Evolutionary conservation across 2,797 vertebrate genomes (phyloP).

Genomic region (Phoebastria nigripes): DNA sequence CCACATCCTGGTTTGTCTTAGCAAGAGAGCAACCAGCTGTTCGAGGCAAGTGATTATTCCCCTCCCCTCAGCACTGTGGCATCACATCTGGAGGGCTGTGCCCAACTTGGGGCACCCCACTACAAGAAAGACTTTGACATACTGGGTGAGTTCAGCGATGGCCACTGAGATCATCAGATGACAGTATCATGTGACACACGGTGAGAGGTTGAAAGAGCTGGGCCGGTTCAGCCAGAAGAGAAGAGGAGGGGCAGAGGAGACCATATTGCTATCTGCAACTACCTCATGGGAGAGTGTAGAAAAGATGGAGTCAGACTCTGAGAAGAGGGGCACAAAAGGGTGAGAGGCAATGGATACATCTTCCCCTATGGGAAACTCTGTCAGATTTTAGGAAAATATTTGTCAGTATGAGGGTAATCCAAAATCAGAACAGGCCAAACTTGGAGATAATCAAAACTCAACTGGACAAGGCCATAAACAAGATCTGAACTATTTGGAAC

Average conservation of each 20-base stretch:
- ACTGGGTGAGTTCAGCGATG: neutral
- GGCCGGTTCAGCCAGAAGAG: neutral
- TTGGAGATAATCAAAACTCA: neutral
- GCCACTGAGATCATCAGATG: neutral
- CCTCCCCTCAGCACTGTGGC: neutral
- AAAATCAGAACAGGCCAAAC: neutral
- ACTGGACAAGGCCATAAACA: neutral
- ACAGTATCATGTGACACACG: accelerated
- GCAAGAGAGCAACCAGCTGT: neutral
- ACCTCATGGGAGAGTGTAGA: neutral
- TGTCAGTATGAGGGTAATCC: neutral
- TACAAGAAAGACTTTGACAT: neutral
- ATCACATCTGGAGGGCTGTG: neutral
- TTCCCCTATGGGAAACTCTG: neutral
- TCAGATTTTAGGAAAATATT: neutral
- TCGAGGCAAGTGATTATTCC: neutral
- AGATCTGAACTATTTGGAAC: neutral
- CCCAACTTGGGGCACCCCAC: no score
- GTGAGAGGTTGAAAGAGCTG: neutral
- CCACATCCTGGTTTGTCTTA: neutral
- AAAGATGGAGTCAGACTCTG: neutral
- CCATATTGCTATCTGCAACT: neutral
- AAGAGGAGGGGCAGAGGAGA: neutral
- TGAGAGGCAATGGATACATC: neutral
- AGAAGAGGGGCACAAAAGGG: neutral